A percentile compares a stretch with the other conserved stretches of the same genome.
These are phyloP conservation scores for Scarus forsteni DNA, from an alignment of 2,797 vertebrate species.

Conservation along the genomic window DNA sequence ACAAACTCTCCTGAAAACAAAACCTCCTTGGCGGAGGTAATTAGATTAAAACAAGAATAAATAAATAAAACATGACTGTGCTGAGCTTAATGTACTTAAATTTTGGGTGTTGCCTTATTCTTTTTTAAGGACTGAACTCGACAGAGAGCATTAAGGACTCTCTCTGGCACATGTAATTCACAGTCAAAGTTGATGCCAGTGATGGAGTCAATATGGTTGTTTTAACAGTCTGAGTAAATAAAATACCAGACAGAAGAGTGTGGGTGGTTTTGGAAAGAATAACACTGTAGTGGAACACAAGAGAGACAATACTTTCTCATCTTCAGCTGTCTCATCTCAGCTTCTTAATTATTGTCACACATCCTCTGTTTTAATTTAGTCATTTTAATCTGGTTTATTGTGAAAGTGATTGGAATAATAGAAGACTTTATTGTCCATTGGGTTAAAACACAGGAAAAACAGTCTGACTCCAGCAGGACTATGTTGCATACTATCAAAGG, in stretches of 20 bases:
- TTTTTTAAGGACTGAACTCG: background rate
- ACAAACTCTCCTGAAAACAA: no score
- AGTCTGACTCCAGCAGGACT: slow-evolving; percentile 7
- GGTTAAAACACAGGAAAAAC: slow-evolving; percentile 26
- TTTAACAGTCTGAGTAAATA: slow-evolving; percentile 27
- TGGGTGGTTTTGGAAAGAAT: slow-evolving; percentile 21
- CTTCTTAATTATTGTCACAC: slow-evolving; percentile 31
- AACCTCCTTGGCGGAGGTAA: no score
- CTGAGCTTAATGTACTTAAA: background rate
- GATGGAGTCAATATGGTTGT: slow-evolving; percentile 17
- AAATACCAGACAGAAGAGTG: slow-evolving; percentile 32
- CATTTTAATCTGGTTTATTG: no score
- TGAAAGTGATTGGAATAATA: no score
- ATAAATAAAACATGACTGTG: background rate
- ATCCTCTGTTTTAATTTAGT: slow-evolving; percentile 25
- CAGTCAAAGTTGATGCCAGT: background rate
- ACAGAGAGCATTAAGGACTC: slow-evolving; percentile 9
- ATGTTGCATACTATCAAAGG: slow-evolving; percentile 3
- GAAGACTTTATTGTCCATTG: no score
- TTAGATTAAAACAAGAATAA: no score
- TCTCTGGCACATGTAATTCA: slow-evolving; percentile 14
- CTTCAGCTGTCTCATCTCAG: no score
- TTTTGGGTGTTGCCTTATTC: background rate
- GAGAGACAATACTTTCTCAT: slow-evolving; percentile 12
- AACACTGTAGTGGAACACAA: background rate